phyloP scores from a whole-genome alignment of 2,797 vertebrate species.

The Rhadinocentrus ornatus region DNA sequence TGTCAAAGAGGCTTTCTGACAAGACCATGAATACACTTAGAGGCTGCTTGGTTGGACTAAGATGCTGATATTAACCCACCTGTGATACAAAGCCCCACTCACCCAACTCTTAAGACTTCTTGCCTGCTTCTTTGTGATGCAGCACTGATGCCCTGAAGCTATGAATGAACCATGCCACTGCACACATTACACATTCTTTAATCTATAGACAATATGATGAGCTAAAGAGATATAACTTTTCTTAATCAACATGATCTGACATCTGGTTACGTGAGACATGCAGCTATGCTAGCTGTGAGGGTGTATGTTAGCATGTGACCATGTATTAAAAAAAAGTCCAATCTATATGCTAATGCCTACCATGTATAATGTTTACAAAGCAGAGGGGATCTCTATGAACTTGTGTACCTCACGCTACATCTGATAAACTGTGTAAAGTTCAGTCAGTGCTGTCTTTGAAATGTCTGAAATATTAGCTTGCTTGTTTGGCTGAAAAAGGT shows the following conservation, averaged over 20 bases:
- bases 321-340: neutral
- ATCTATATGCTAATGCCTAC: constrained; percentile 24
- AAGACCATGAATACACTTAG: constrained; percentile 80
- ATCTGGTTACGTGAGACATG: neutral
- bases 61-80: constrained; percentile 74
- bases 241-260: neutral
- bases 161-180: neutral
- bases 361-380: constrained; percentile 1
- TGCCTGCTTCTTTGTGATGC: constrained; percentile 38
- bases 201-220: neutral
- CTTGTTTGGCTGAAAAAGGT: too few relatives aligned
- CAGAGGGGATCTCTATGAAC: neutral
- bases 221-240: constrained; percentile 15
- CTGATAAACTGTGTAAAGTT: neutral
- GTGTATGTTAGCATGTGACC: neutral
- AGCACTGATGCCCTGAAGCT: constrained; percentile 15
- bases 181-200: neutral
- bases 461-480: neutral
- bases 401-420: neutral
- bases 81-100: constrained; percentile 64
- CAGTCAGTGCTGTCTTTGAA: neutral
- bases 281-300: neutral
- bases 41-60: constrained; percentile 67
- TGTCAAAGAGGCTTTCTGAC: constrained; percentile 78
- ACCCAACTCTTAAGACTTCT: constrained; percentile 28